Base-by-base conservation (phyloP, 1,140 invertebrate genomes). In the Lucilia sericata region DNA sequence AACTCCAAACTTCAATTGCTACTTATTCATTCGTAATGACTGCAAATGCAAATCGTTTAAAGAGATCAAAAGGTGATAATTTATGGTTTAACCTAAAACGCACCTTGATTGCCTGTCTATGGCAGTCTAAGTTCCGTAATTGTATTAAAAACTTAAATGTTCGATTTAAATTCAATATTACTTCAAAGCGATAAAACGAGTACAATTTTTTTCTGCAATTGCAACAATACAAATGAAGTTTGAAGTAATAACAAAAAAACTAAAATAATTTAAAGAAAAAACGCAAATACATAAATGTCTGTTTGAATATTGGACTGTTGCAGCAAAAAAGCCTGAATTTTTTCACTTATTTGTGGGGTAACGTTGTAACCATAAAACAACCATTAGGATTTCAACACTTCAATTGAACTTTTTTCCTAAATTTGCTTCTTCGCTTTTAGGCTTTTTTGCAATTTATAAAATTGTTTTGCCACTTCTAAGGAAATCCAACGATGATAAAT, bases 61-160 rank as follows among this genome's bases (percentile, higher is more conserved):
- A 5, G 13, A 76, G 74, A 76, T 76, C 74, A 76, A 76, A 42
- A 76, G 74, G 74, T 76, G 74, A 76, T 76, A 76, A 76, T 76
- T 76, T 76, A 76, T 76, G 74, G 74, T 76, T 76, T 76, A 76
- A 42, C 74, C 30, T 76, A 42, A 76, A 76, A 76, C 74, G 74
- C 74, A 76, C 74, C 74, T 76, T 76, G 74, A 76, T 76, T 76
- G 74, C 74, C 9, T 42, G 51, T 42, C 42, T 42, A 42, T 42
- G 10, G 42, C 42, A 42, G 42, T 8, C 42, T 42, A 42, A 42
- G 42, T 5, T 42, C 25, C 42, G 74, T 30, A 74, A 74, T 74
- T 74, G 74, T 3, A 76, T 17, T 42, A n/a, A n/a, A 30, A 76
- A 21, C 0, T 55, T 55, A 55, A 17, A 17, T 12, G 51, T 55